phyloP scores from a whole-genome alignment of 2,113 vertebrate species.

The Tenrec ecaudatus region DNA sequence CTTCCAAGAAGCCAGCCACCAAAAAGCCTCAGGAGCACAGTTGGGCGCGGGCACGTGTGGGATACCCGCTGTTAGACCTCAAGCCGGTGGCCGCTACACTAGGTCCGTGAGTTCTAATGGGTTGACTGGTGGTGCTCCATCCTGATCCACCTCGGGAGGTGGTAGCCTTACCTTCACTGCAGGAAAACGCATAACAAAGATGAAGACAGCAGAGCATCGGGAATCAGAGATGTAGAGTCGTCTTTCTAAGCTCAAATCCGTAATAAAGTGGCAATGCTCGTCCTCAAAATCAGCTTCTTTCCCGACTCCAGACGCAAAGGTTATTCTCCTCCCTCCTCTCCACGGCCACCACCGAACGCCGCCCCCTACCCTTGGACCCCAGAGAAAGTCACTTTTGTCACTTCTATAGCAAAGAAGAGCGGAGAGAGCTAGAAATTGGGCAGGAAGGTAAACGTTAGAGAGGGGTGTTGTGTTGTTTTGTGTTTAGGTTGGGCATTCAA shows the following conservation, averaged over 20 bases:
- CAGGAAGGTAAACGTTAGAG: conserved; percentile 8
- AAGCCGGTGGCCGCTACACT: not conserved
- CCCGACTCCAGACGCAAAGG: not conserved
- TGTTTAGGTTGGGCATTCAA: not conserved
- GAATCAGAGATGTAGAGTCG: not conserved
- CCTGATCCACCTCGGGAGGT: not conserved
- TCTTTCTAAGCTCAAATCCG: not conserved
- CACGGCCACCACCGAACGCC: not conserved
- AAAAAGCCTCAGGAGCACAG: not conserved
- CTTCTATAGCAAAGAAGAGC: not conserved
- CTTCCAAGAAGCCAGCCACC: not conserved
- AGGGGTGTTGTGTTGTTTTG: not conserved
- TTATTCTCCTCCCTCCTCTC: not conserved
- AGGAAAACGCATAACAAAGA: not conserved
- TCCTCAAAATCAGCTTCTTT: not conserved
- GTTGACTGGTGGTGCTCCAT: not conserved
- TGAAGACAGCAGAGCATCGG: not conserved
- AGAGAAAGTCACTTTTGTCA: not conserved
- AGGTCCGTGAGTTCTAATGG: not conserved
- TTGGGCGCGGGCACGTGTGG: not conserved
- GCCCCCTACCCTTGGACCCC: not conserved
- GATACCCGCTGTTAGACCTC: not conserved
- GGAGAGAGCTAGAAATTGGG: not conserved
- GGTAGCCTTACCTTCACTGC: not conserved
- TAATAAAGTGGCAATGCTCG: not conserved